These are phyloP conservation scores for Willowsia nigromaculata DNA, from an alignment of 2,888 invertebrate genomes.

Conservation along the genomic window DNA sequence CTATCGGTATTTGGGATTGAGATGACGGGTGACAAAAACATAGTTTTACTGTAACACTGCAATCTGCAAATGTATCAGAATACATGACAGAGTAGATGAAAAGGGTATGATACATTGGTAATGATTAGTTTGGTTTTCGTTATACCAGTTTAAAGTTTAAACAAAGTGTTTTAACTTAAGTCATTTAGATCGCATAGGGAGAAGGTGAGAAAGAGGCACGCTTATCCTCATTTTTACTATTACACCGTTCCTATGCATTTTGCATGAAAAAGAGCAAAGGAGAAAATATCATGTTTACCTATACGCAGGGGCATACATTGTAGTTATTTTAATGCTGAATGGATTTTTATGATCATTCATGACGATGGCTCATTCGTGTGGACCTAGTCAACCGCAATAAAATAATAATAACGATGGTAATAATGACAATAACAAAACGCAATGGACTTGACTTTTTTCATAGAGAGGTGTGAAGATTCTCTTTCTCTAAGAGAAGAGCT, in stretches of 20 bases:
- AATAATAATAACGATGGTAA: not conserved
- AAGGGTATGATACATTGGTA: not conserved
- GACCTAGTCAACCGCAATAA: conserved; percentile 42
- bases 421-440: not conserved
- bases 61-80: not conserved
- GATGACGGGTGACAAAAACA: not conserved
- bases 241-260: not conserved
- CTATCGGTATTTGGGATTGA: not conserved
- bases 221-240: not conserved
- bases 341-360: not conserved
- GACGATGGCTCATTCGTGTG: not conserved
- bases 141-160: not conserved
- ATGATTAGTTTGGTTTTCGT: not conserved
- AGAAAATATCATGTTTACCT: not conserved
- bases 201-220: conserved; percentile 15
- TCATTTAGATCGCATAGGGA: not conserved
- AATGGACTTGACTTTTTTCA: not conserved
- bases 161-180: not conserved
- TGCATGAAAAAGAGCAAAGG: not conserved
- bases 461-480: conserved; percentile 25
- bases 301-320: not conserved
- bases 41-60: not conserved
- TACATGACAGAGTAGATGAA: not conserved
- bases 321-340: not conserved
- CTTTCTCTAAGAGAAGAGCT: not conserved